Percentiles rank a stretch among this genome's conserved stretches.
Evolutionary conservation across 92 coral and sea anemone genomes (phyloP).

Genomic region (Zoanthus sansibaricus): DNA sequence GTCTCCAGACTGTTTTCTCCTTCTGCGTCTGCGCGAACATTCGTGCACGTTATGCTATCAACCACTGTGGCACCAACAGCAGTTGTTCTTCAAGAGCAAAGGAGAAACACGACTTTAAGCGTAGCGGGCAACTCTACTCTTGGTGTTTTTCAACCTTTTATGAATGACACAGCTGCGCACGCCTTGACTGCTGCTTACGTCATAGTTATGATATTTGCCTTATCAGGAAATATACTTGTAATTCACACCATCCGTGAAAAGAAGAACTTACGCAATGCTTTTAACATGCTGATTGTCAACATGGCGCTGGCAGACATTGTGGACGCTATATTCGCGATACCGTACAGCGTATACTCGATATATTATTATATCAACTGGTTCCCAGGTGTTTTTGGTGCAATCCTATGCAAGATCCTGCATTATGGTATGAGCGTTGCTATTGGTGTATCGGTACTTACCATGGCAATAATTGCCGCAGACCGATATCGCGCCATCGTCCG

Average conservation of each 20-base stretch:
- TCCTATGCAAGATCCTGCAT: conserved; percentile 17
- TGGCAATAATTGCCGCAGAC: conserved; percentile 37
- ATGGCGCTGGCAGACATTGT: conserved; percentile 42
- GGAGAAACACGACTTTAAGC: conserved; percentile 1
- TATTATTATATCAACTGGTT: conserved; percentile 5
- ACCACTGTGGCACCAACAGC: not conserved
- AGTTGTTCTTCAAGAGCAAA: not conserved
- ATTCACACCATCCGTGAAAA: conserved; percentile 24
- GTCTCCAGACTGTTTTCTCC: not conserved
- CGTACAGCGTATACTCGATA: conserved; percentile 23
- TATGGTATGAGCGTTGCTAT: conserved; percentile 45
- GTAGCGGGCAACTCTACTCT: not conserved
- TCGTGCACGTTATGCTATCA: not conserved
- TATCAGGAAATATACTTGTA: conserved; percentile 18
- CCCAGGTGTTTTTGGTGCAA: not conserved
- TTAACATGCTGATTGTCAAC: conserved; percentile 29
- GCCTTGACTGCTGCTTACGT: conserved; percentile 5
- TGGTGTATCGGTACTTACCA: conserved; percentile 35
- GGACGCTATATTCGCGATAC: conserved; percentile 40
- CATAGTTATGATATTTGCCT: conserved; percentile 22
- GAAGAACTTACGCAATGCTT: conserved; percentile 20
- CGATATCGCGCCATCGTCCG: conserved; percentile 34
- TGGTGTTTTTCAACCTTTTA: not conserved
- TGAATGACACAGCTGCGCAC: not conserved
- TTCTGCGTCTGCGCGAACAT: not conserved